Evolutionary conservation across 1,140 invertebrate species (phyloP), one percentile per base, ranked within the genome.

Genomic region (Drosophila aff.): DNA sequence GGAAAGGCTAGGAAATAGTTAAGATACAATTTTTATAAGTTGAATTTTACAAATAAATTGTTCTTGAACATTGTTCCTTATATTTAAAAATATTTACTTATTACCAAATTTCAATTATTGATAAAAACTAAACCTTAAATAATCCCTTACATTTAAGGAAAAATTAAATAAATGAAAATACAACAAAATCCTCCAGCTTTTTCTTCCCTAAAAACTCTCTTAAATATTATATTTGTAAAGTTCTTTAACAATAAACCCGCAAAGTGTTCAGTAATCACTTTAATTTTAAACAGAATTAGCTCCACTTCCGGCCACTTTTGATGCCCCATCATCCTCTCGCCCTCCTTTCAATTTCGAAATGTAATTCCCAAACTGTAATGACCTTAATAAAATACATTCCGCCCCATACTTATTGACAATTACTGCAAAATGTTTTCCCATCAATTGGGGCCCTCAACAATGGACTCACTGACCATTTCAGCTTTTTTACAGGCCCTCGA

Each of bases 341-440:
- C 23, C 18, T 26, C 1, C 16, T 23, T 9, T 11, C 4, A 31
- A 23, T 41, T 40, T 10, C 11, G 15, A 50, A 26, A 15, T 21
- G 21, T 61, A 10, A 5, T 38, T 44, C 44, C 2, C 26, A 9
- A 36, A 44, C 23, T 10, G 36, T 43, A 58, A 58, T 46, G 64
- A 4, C 21, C 31, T 23, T 44, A 53, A 52, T 21, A 52, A 53
- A 23, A 43, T 8, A n/a, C 21, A 52, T 21, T 69, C 9, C 36
- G 2, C 13, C 13, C 13, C 9, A 31, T 44, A 16, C 21, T 28
- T 55, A 38, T 44, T 47, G 47, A 47, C 49, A 68, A 52, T 71
- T 72, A 41, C 36, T 47, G 66, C 23, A 31, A 72, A 72, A 72
- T 72, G 53, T 72, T 73, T 72, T 36, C 18, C 44, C 68, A 61